Evolutionary conservation across 2,797 vertebrate genomes (phyloP).

Genomic region (Gastrophryne carolinensis): DNA sequence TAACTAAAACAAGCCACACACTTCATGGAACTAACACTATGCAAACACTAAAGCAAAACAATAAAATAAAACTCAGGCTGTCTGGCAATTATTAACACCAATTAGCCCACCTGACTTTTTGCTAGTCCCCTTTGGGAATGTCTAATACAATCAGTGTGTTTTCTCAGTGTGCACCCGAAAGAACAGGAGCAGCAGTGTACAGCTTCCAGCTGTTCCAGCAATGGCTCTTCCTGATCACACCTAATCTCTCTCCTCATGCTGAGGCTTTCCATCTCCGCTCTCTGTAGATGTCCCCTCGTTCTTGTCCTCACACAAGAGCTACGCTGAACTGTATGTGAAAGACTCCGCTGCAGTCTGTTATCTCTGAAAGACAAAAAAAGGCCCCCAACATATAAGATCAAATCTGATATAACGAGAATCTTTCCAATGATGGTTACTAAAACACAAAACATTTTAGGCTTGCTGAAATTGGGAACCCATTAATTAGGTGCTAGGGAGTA

Average conservation of each 20-base stretch:
- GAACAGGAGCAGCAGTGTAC: not conserved
- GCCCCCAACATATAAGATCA: too few relatives aligned
- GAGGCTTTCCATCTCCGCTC: not conserved
- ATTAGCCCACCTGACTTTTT: not conserved
- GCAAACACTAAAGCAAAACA: not conserved
- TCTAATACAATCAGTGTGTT: not conserved
- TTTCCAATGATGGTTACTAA: too few relatives aligned
- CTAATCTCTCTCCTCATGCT: slow-evolving; percentile 18
- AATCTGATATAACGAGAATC: too few relatives aligned
- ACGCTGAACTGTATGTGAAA: not conserved
- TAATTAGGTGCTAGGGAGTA: too few relatives aligned
- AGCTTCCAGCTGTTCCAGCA: slow-evolving; percentile 4
- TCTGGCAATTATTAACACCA: slow-evolving; percentile 12
- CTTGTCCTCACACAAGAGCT: not conserved
- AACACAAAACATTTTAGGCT: too few relatives aligned
- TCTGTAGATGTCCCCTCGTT: not conserved
- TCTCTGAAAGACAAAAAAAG: too few relatives aligned
- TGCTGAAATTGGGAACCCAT: too few relatives aligned
- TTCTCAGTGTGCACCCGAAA: not conserved
- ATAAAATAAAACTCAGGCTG: not conserved
- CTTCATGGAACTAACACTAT: not conserved
- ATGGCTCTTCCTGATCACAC: slow-evolving; percentile 3
- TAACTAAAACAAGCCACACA: not conserved
- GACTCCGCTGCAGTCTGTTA: slow-evolving; percentile 1
- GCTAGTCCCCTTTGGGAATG: not conserved